Evolutionary conservation across 1,140 invertebrate species (phyloP), one percentile per base, ranked within the genome.

Genomic region (Drosophila aff.): DNA sequence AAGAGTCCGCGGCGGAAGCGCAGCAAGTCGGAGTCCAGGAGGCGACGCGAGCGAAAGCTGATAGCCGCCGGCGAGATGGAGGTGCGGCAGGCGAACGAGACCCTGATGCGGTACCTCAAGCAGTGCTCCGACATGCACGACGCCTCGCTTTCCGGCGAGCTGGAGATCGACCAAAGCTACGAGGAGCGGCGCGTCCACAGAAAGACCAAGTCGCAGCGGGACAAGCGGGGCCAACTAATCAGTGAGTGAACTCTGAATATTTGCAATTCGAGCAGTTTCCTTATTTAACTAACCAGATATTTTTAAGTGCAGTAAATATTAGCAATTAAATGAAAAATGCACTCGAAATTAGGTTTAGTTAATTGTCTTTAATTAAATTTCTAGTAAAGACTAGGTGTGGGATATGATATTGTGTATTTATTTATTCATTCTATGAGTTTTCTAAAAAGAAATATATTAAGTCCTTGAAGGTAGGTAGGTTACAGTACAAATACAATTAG

Each of bases 111-210:
- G 11, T 93, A 93, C 69, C 77, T 93, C 21, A 93, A 93, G 38
- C 92, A 93, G 33, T 93, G 92, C 74, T 92, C 92, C 15, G 92
- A 93, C 36, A 92, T 93, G 90, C 92, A 93, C 57, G 92, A 93
- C 55, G 92, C 92, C 26, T 93, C 92, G 10, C 53, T 93, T 8
- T 93, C 92, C 13, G 92, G 92, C 28, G 92, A 93, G 36, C 69
- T 93, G 44, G 92, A 93, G 73, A 93, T 93, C 57, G 92, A 92
- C 85, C 91, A 93, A 55, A 93, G 84, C 49, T 67, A 80, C 18
- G 92, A 93, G 64, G 92, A 93, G 75, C 61, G 92, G 28, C 77
- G 91, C n/a, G 92, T 93, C 55, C 91, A 93, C 67, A 81, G 92
- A 26, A 93, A 93, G 71, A 92, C 92, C 49, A 92, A 92, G 78